Evolutionary conservation across 2,888 invertebrate species (phyloP).

Genomic region (Lycaena phlaeas): DNA sequence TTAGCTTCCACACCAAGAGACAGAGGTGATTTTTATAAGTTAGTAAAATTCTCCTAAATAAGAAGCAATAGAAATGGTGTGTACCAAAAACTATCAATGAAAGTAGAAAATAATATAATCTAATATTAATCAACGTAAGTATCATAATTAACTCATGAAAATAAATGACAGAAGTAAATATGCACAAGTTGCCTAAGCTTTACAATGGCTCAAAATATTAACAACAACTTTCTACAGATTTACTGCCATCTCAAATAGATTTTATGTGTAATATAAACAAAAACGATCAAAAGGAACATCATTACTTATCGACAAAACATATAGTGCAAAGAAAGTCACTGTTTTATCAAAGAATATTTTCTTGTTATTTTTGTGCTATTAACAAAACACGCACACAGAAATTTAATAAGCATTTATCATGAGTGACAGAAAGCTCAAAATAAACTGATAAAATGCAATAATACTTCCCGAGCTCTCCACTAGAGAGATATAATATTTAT

Average conservation of each 20-base stretch:
- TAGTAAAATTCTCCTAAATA: not conserved
- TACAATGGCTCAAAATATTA: not conserved
- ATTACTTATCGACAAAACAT: not conserved
- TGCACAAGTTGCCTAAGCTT: constrained; percentile 5
- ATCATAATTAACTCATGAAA: constrained; percentile 1
- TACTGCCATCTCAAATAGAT: not conserved
- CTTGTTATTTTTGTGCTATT: constrained; percentile 29
- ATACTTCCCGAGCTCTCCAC: constrained; percentile 71
- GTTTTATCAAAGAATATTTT: constrained; percentile 2
- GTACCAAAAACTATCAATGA: too few relatives aligned
- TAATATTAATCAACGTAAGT: constrained; percentile 3
- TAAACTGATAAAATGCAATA: constrained; percentile 38
- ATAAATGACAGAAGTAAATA: constrained; percentile 6
- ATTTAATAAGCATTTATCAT: constrained; percentile 22
- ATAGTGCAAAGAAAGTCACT: constrained; percentile 5
- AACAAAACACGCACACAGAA: constrained; percentile 23
- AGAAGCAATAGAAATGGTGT: too few relatives aligned
- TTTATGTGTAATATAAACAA: not conserved
- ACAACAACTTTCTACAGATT: not conserved
- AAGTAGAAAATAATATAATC: too few relatives aligned
- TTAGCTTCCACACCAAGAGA: not conserved
- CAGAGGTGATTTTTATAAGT: not conserved
- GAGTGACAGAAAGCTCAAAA: constrained; percentile 57
- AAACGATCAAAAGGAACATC: constrained; percentile 7
- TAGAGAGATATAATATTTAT: constrained; percentile 54